Evolutionary conservation across 2,797 vertebrate species (phyloP).

Genomic region (Morelia viridis): DNA sequence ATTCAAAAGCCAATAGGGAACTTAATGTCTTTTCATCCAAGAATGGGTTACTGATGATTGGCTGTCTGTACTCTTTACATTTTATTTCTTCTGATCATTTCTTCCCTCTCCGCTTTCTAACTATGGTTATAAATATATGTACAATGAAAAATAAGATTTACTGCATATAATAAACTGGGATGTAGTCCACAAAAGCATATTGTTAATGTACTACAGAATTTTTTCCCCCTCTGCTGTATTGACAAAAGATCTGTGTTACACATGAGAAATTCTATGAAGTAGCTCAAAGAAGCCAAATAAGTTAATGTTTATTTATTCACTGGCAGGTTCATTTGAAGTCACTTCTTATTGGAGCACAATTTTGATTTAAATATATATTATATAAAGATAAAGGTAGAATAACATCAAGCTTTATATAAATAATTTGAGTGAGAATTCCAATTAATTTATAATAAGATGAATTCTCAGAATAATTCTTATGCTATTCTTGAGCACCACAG

Average conservation of each 20-base stretch:
- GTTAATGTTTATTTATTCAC: neutral
- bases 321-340: neutral
- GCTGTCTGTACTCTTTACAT: neutral
- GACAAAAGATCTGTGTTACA: neutral
- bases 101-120: neutral
- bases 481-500: neutral
- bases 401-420: neutral
- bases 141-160: neutral
- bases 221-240: neutral
- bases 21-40: neutral
- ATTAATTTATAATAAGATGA: neutral
- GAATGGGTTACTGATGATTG: neutral
- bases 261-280: neutral
- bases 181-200: neutral
- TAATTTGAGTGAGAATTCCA: neutral
- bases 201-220: neutral
- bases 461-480: neutral
- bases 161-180: neutral
- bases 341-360: neutral
- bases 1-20: neutral
- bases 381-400: neutral
- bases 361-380: neutral
- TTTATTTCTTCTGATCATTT: neutral
- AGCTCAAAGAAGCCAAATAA: neutral
- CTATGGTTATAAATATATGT: neutral